Percentiles rank a stretch among this genome's conserved stretches.
phyloP scores from a whole-genome alignment of 2,113 vertebrate genomes.

The Octodon degus region DNA sequence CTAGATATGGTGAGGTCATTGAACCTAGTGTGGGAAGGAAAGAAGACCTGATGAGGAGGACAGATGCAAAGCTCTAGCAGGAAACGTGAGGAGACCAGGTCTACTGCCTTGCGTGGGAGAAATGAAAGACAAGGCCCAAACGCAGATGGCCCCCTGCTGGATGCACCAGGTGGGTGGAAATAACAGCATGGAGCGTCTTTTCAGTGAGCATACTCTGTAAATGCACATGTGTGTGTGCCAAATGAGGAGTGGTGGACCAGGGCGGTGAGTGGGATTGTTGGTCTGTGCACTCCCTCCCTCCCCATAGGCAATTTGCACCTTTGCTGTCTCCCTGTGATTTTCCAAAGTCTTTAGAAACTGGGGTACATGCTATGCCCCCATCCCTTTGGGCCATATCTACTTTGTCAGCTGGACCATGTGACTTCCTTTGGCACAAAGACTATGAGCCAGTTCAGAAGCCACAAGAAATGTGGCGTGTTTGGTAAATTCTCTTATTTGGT shows the following conservation, averaged over 20 bases:
- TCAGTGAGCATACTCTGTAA: background rate
- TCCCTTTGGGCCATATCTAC: background rate
- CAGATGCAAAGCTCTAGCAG: fast-evolving
- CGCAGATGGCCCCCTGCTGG: background rate
- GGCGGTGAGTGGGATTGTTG: fast-evolving
- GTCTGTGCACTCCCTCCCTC: background rate
- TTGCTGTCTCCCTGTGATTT: background rate
- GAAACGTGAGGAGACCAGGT: background rate
- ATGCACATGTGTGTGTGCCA: background rate
- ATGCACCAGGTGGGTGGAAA: background rate
- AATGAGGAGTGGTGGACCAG: background rate
- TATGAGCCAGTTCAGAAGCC: background rate
- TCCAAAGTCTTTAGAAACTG: background rate
- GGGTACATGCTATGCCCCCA: background rate
- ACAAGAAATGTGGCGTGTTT: fast-evolving
- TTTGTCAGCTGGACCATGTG: background rate
- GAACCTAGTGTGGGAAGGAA: background rate
- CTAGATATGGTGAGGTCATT: background rate
- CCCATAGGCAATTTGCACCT: background rate
- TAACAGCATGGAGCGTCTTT: background rate
- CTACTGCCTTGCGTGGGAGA: background rate
- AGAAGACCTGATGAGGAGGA: no score
- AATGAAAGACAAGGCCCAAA: background rate
- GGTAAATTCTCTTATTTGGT: background rate
- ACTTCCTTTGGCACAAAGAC: background rate